Percentiles rank a stretch among this genome's conserved stretches.
Evolutionary conservation across 2,888 invertebrate genomes (phyloP).

Genomic region (Chloromyia formosa): DNA sequence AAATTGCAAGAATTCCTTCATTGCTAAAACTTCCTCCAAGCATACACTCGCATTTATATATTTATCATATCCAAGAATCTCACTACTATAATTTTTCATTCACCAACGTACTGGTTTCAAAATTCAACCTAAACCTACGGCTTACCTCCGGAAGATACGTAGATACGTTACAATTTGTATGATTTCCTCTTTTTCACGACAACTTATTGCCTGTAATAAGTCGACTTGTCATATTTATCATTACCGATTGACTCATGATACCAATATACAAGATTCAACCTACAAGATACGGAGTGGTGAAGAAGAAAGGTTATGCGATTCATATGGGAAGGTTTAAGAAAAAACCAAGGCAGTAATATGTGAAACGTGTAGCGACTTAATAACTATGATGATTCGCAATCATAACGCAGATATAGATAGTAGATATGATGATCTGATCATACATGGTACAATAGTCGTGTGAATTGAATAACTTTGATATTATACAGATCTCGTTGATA

Average conservation of each 20-base stretch:
- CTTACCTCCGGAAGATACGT: neutral
- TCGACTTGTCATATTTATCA: constrained; percentile 41
- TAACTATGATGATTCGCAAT: constrained; percentile 29
- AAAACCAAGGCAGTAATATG: neutral
- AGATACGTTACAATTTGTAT: constrained; percentile 24
- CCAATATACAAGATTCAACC: neutral
- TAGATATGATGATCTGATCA: no score
- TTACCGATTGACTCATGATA: neutral
- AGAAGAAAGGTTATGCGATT: neutral
- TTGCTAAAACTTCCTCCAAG: no score
- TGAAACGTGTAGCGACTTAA: constrained; percentile 32
- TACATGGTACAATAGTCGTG: neutral
- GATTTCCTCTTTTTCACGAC: constrained; percentile 36
- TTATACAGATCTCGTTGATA: no score
- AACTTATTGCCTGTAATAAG: constrained; percentile 36
- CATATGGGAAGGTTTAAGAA: neutral
- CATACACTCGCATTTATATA: no score
- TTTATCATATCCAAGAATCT: no score
- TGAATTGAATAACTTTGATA: neutral
- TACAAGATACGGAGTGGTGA: no score
- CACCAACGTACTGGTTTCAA: no score
- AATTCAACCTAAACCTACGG: no score
- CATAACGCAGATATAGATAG: constrained; percentile 10
- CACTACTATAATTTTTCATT: no score
- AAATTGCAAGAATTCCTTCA: no score